Percentiles rank a stretch among this genome's conserved stretches.
Conservation (phyloP, 1,140 invertebrate species). For the Magallana angulata region DNA sequence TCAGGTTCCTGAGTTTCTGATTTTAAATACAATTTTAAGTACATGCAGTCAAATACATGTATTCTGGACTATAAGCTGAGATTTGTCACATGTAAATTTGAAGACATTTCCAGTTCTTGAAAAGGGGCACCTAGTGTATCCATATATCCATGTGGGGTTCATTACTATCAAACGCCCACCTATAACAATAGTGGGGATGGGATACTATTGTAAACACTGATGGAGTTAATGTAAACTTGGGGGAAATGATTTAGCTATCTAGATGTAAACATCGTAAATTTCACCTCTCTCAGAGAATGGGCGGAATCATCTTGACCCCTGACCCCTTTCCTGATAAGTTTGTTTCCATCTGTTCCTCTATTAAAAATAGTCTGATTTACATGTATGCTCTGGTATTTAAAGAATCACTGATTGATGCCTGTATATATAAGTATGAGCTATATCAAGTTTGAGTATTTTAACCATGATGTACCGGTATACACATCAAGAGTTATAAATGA, state of each 20-base stretch:
- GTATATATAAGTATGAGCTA: background rate
- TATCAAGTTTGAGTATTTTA: too few relatives aligned
- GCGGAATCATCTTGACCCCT: background rate
- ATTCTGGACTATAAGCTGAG: too few relatives aligned
- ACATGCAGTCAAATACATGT: too few relatives aligned
- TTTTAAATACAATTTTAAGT: too few relatives aligned
- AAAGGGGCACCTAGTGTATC: too few relatives aligned
- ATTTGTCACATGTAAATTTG: too few relatives aligned
- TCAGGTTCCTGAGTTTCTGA: too few relatives aligned
- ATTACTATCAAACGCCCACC: conserved; percentile 12
- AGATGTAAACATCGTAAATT: conserved; percentile 24
- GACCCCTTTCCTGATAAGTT: background rate
- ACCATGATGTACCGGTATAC: too few relatives aligned
- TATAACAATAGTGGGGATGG: background rate
- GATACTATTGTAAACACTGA: conserved; percentile 5
- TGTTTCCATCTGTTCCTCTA: too few relatives aligned
- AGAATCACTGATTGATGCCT: background rate
- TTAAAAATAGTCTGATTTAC: too few relatives aligned
- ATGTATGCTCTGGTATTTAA: background rate
- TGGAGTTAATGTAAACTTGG: background rate
- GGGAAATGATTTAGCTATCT: conserved; percentile 21
- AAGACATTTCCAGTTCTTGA: too few relatives aligned
- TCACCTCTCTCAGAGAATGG: background rate
- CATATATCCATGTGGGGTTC: background rate
- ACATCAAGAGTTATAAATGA: too few relatives aligned